These are phyloP conservation scores for Acanthisitta chloris DNA, from an alignment of 2,113 vertebrate species.

Conservation along the genomic window DNA sequence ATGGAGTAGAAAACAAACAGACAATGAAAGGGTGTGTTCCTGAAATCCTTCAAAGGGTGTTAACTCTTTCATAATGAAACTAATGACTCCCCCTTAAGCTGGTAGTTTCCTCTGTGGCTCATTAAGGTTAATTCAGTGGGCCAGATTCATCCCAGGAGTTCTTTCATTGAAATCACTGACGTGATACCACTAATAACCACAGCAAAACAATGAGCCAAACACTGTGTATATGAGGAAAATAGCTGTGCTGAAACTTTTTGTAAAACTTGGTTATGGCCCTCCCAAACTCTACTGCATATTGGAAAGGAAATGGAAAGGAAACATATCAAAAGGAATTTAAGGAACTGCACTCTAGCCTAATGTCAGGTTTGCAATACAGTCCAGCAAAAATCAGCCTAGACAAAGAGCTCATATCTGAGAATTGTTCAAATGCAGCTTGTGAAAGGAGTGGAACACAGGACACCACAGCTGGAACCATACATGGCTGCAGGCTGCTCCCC, in stretches of 20 bases:
- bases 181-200: background rate
- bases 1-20: slow-evolving; percentile 25
- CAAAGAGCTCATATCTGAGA: background rate
- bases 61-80: slow-evolving; percentile 51
- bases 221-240: background rate
- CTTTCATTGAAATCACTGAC: background rate
- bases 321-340: background rate
- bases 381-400: background rate
- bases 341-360: background rate
- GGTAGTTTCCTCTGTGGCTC: background rate
- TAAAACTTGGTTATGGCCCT: background rate
- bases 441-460: background rate
- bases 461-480: background rate
- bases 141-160: background rate
- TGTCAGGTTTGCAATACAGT: background rate
- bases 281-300: background rate
- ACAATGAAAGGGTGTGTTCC: slow-evolving; percentile 44
- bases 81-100: slow-evolving; percentile 27
- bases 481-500: background rate
- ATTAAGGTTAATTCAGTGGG: slow-evolving; percentile 12
- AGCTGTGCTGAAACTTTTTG: background rate
- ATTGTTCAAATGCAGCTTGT: background rate
- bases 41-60: slow-evolving; percentile 61
- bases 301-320: background rate
- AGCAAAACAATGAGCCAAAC: background rate